phyloP scores from a whole-genome alignment of 2,797 vertebrate genomes.

The Acrossocheilus wenchowensis region DNA sequence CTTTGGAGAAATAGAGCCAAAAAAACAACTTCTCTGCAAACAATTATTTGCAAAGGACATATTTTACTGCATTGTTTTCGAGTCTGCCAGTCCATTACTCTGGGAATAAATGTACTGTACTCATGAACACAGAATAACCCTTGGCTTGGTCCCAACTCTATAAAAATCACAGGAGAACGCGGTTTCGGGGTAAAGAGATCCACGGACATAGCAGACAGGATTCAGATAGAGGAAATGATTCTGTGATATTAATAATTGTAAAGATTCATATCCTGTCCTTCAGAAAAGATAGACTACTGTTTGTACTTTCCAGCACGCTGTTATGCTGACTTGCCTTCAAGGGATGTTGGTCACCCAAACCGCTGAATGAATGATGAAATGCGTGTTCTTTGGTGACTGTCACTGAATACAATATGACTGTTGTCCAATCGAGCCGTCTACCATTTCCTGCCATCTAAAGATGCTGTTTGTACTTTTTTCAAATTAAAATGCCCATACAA shows the following conservation, averaged over 20 bases:
- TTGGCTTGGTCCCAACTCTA: conserved; percentile 50
- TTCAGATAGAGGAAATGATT: background rate
- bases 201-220: conserved; percentile 18
- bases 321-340: conserved; percentile 15
- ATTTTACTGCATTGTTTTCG: conserved; percentile 64
- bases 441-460: conserved; percentile 21
- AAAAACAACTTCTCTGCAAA: conserved; percentile 66
- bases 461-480: background rate
- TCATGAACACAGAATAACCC: conserved; percentile 46
- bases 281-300: background rate
- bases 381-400: background rate
- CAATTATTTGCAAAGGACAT: conserved; percentile 67
- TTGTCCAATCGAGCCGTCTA: conserved; percentile 4
- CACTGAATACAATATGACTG: conserved; percentile 19
- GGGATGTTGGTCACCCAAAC: conserved; percentile 28
- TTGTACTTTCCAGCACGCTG: background rate
- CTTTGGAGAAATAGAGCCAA: conserved; percentile 58
- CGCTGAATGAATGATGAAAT: background rate
- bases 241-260: conserved; percentile 10
- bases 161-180: conserved; percentile 43
- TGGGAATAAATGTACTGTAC: conserved; percentile 58
- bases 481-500: conserved; percentile 9
- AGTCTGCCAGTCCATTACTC: conserved; percentile 56
- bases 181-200: conserved; percentile 6
- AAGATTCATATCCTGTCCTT: conserved; percentile 12